Base-by-base conservation (phyloP, 2,888 invertebrate genomes). In the Pyrrhia umbra region DNA sequence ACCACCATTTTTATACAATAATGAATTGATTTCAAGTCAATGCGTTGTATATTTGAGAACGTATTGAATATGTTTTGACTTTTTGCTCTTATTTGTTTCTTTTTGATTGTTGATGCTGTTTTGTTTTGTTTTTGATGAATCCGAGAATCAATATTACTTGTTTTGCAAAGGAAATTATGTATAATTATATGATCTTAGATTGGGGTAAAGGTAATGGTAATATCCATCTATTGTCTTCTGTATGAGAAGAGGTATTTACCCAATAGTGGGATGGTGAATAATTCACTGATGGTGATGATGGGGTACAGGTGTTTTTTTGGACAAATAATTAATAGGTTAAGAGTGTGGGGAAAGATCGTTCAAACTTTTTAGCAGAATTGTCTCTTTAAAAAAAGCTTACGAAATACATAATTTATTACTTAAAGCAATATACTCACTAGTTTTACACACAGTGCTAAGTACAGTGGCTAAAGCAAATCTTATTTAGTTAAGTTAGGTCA, bases 1-100 rank as follows among this genome's bases (percentile, higher is more conserved):
- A 89, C 89, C 90, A 80, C 76, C 80, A 88, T 85, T 89, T 90
- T 89, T 87, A 85, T 81, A 82, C 81, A 86, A 78, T 75, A 75
- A 74, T 73, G 68, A 64, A 81, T 81, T 68, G 66, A 71, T 72
- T 79, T 68, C 50, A 20, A 67, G 49, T 65, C 64, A 65, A 73
- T 62, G 42, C 63, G 42, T 58, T 62, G 49, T 54, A 39, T 59
- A n/a, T 52, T 51, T 56, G 20, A 55, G 34, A 43, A 27, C 13
- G 16, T 34, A 68, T 46, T 45, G 42, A 43, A 57, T 54, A 56
- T 67, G 54, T 51, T 58, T 45, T 15, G 15, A 39, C 56, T 54
- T 45, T 52, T 67, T 45, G n/a, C 23, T 6, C 10, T 39, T 1
- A 6, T 63, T 50, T 55, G 9, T 49, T 45, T 23, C 21, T 49